These are phyloP conservation scores for Megalopta genalis DNA, from an alignment of 1,140 invertebrate genomes.

Conservation along the genomic window DNA sequence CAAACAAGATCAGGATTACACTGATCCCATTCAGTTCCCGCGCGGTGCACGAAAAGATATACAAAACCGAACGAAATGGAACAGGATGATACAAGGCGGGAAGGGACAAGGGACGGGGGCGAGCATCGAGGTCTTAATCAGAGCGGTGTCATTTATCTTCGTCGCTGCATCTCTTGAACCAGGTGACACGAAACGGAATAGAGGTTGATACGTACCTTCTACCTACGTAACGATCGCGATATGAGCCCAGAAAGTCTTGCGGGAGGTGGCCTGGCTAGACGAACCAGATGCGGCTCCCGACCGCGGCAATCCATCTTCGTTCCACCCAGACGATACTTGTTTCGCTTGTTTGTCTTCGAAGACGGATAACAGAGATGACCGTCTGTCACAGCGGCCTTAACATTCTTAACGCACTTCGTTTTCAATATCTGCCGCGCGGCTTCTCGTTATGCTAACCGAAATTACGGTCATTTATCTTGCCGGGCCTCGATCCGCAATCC, in stretches of 20 bases:
- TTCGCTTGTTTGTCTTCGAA: conserved; percentile 43
- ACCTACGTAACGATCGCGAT: conserved; percentile 50
- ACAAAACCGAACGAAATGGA: conserved; percentile 21
- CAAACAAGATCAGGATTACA: conserved; percentile 32
- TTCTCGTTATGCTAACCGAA: background rate
- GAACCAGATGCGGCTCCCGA: conserved; percentile 43
- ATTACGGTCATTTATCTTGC: no score
- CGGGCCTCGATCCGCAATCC: no score
- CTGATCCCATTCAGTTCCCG: background rate
- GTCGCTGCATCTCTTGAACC: conserved; percentile 42
- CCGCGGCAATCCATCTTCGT: conserved; percentile 48
- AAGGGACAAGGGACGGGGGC: background rate
- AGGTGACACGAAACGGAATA: conserved; percentile 50
- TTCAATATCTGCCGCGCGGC: background rate
- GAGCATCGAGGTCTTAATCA: conserved; percentile 54
- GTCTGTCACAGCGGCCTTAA: background rate
- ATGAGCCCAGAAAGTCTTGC: conserved; percentile 37
- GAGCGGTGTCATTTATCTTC: conserved; percentile 52
- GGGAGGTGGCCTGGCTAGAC: conserved; percentile 26
- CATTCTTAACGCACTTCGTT: background rate
- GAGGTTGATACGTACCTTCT: conserved; percentile 24
- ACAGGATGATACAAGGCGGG: conserved; percentile 1
- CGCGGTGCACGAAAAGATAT: background rate
- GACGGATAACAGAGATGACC: conserved; percentile 41
- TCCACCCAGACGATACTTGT: conserved; percentile 29